Base-by-base conservation (phyloP, 2,888 invertebrate species). In the Drosophila putrida region DNA sequence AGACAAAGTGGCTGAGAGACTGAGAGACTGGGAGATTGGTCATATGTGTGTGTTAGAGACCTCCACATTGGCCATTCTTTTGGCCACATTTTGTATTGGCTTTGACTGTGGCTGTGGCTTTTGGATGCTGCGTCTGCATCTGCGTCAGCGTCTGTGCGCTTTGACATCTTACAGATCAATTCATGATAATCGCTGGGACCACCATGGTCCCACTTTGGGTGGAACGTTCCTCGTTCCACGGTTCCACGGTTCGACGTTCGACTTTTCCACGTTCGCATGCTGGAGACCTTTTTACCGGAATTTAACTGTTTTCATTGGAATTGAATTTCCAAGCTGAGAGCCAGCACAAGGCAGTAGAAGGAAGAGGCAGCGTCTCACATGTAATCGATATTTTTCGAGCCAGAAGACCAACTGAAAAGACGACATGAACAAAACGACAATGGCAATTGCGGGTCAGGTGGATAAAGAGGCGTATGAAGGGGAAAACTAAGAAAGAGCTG, bases 151-250 rank as follows among this genome's bases (percentile, higher is more conserved):
- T 79, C 76, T 86, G 84, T 86, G 88, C 83, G 88, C 90, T 90
- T 90, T 90, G 90, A 90, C 90, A 90, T 90, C 88, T 90, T 90
- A 90, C 90, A 90, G 90, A 90, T 90, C 90, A 90, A 90, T 90
- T 90, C 90, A 90, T 90, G 90, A 90, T 90, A 90, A 90, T 90
- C 90, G 90, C 57, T 75, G 78, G 89, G 90, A 90, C 90, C 90
- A 90, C 89, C 89, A 77, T 82, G 88, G 87, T 75, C 88, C 78
- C 87, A 78, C 78, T 82, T 82, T 78, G 88, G 82, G 81, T 77
- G 80, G 80, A 76, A 70, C 72, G 28, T 20, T 20, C 20, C 20
- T 3, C 31, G 43, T 67, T 49, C 65, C 28, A 36, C 53, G 47
- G 43, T 62, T 62, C 68, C 53, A 69, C 68, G 70, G n/a, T 20